phyloP scores from a whole-genome alignment of 1,140 invertebrate species.

The Littorina saxatilis region DNA sequence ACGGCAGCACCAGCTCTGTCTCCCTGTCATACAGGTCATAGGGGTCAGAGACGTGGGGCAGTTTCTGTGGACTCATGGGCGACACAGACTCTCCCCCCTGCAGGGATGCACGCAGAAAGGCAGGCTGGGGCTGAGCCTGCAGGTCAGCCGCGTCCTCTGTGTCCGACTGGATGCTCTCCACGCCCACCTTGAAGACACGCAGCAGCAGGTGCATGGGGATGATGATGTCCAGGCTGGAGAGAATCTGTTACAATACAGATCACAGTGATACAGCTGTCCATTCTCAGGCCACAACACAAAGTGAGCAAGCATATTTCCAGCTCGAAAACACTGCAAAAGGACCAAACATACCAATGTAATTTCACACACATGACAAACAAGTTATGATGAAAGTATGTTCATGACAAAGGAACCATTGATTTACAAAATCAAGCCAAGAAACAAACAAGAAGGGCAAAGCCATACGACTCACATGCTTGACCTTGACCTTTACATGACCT shows the following conservation, averaged over 20 bases:
- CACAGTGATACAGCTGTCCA: not conserved
- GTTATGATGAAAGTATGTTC: too few relatives aligned
- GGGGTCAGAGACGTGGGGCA: constrained; percentile 55
- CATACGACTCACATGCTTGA: too few relatives aligned
- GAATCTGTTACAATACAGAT: constrained; percentile 60
- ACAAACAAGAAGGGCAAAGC: too few relatives aligned
- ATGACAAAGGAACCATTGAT: too few relatives aligned
- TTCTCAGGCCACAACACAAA: not conserved
- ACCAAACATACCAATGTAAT: too few relatives aligned
- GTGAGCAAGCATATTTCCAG: not conserved
- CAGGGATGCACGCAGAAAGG: constrained; percentile 54
- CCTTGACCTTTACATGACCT: too few relatives aligned
- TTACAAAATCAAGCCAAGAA: too few relatives aligned
- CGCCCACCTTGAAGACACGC: constrained; percentile 69
- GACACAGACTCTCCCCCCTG: constrained; percentile 48
- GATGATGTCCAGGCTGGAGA: constrained; percentile 72
- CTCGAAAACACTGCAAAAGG: too few relatives aligned
- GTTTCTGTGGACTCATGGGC: constrained; percentile 68
- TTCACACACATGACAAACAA: too few relatives aligned
- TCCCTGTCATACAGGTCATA: constrained; percentile 69
- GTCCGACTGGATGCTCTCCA: constrained; percentile 60
- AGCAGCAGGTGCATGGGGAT: constrained; percentile 72
- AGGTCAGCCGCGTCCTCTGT: constrained; percentile 45
- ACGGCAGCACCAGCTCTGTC: constrained; percentile 82
- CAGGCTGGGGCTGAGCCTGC: constrained; percentile 47